These are phyloP conservation scores for Acropternis orthonyx DNA, from an alignment of 2,797 vertebrate species.

Conservation along the genomic window DNA sequence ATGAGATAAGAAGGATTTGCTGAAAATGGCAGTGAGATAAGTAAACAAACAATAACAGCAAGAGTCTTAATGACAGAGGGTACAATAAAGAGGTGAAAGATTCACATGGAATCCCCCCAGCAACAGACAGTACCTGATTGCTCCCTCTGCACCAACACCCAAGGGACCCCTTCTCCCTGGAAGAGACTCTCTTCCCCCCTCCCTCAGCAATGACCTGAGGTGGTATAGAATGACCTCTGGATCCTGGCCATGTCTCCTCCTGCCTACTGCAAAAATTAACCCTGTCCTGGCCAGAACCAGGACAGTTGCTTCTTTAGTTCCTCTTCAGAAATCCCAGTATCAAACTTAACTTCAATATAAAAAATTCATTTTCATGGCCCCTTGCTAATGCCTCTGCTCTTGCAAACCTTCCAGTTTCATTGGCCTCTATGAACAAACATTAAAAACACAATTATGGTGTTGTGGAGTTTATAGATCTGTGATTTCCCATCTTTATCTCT, in stretches of 20 bases:
- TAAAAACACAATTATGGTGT: not conserved
- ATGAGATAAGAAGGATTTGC: not conserved
- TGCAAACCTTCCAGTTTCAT: not conserved
- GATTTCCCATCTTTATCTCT: not conserved
- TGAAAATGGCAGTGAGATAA: not conserved
- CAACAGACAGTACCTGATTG: rapidly evolving
- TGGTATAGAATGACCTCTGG: not conserved
- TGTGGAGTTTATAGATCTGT: not conserved
- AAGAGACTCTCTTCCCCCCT: not conserved
- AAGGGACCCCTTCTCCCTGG: not conserved
- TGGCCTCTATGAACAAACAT: not conserved
- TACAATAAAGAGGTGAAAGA: not conserved
- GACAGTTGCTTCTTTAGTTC: not conserved
- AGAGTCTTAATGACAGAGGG: not conserved
- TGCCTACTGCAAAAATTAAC: not conserved
- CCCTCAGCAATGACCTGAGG: too few species aligned
- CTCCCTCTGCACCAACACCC: not conserved
- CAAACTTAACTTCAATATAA: not conserved
- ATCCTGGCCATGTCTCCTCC: not conserved
- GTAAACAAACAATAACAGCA: not conserved
- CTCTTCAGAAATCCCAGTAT: not conserved
- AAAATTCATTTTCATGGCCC: not conserved
- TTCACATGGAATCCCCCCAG: not conserved
- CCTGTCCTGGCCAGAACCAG: not conserved
- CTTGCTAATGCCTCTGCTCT: not conserved